Conservation (phyloP, 2,113 vertebrate species). For the Conger conger region DNA sequence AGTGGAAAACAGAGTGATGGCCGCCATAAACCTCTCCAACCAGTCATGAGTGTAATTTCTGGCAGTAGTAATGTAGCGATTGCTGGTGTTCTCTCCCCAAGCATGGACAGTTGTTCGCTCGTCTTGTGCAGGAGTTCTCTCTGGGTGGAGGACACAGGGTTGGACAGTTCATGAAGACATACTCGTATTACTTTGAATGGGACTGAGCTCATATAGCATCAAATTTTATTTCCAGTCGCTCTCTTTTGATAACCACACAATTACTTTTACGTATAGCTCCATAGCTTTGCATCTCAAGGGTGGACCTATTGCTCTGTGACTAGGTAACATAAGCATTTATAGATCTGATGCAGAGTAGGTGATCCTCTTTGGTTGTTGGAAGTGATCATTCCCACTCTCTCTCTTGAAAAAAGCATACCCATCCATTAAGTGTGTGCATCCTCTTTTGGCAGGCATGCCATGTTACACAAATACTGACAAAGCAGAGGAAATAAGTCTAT, state of each 20-base stretch:
- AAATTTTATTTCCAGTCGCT: conserved; percentile 37
- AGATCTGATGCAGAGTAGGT: conserved; percentile 67
- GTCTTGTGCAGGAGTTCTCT: conserved; percentile 83
- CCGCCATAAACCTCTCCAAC: conserved; percentile 97
- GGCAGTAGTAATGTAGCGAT: conserved; percentile 96
- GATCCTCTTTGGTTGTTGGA: background rate
- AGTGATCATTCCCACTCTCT: background rate
- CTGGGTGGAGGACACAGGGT: conserved; percentile 90
- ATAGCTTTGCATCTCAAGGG: conserved; percentile 26
- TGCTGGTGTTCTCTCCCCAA: conserved; percentile 79
- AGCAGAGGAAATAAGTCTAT: background rate
- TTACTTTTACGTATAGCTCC: conserved; percentile 14
- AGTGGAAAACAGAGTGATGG: conserved; percentile 95
- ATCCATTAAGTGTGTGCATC: background rate
- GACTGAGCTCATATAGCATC: conserved; percentile 69
- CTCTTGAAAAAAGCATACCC: background rate
- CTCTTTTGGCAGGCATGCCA: background rate
- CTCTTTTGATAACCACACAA: conserved; percentile 58
- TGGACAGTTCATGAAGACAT: conserved; percentile 75
- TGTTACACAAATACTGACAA: background rate
- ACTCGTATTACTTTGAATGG: conserved; percentile 74
- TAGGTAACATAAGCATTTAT: conserved; percentile 91
- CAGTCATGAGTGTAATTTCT: conserved; percentile 96
- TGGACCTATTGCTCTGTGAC: conserved; percentile 63
- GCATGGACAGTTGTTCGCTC: conserved; percentile 75